Base-by-base conservation (phyloP, 2,888 invertebrate species). In the Drosophila cognata region DNA sequence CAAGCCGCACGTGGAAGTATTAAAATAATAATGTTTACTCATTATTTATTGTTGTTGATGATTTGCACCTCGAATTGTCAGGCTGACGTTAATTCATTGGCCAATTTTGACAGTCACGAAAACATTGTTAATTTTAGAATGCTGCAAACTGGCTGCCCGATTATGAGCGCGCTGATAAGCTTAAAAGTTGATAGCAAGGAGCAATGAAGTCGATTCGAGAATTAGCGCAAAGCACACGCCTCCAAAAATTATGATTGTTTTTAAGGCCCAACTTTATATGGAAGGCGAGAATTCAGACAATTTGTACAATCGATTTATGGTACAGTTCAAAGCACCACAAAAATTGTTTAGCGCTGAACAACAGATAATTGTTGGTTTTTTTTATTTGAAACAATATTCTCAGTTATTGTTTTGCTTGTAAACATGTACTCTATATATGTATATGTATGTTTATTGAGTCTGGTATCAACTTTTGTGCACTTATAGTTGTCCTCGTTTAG, bases 401-500 rank as follows among this genome's bases (percentile, higher is more conserved):
- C 41, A 48, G 53, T 35, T 62, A 29, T 57, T 65, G 33, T 31
- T 51, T 48, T 65, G 41, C 18, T n/a, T 51, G 50, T n/a, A 6
- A 51, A 18, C 6, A 29, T 46, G 46, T 25, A 25, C 21, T 21
- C 7, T 46, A 7, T 25, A 13, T 46, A 21, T 6, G 25, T 46
- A 48, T 64, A 7, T 63, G 6, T 69, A 21, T 38, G 56, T 38
- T 62, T 28, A 10, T 11, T 25, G 5, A 31, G 28, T 25, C 29
- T 38, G 18, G 25, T 61, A 63, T 61, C 68, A 72, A 62, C 55
- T 36, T n/a, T 29, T 28, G 28, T 38, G n/a, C 36, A 29, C 43
- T 60, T 21, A 29, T 74, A 68, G 70, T 73, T 82, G 82, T 63
- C 84, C 84, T 81, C 74, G 75, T 61, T 72, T 71, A 18, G 28